Evolutionary conservation across 2,888 invertebrate genomes (phyloP).

Genomic region (Ypsolopha sequella): DNA sequence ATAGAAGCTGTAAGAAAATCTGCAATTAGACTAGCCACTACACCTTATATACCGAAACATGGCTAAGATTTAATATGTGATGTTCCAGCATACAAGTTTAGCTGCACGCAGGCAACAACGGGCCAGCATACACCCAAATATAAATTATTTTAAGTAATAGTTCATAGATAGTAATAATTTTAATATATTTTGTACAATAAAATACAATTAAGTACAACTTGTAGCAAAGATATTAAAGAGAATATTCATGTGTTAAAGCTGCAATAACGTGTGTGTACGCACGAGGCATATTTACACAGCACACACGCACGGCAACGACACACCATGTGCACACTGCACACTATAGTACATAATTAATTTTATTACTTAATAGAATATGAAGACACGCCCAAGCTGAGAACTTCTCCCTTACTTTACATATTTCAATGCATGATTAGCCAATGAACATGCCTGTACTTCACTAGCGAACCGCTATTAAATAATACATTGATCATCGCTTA

Average conservation of each 20-base stretch:
- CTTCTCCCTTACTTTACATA: slow-evolving; percentile 58
- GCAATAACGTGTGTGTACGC: slow-evolving; percentile 69
- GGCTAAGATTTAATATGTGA: slow-evolving; percentile 63
- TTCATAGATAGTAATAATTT: slow-evolving; percentile 65
- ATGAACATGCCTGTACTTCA: slow-evolving; percentile 65
- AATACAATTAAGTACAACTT: slow-evolving; percentile 78
- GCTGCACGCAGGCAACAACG: slow-evolving; percentile 64
- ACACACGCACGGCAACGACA: slow-evolving; percentile 65
- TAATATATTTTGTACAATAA: slow-evolving; percentile 80
- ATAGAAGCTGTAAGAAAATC: slow-evolving; percentile 71
- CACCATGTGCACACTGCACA: slow-evolving; percentile 41
- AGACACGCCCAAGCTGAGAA: slow-evolving; percentile 69
- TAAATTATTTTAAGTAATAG: slow-evolving; percentile 63
- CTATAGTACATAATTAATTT: slow-evolving; percentile 65
- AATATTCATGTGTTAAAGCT: slow-evolving; percentile 70
- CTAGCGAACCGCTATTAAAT: slow-evolving; percentile 68
- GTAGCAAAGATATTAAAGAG: slow-evolving; percentile 76
- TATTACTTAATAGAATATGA: slow-evolving; percentile 68
- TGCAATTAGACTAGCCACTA: slow-evolving; percentile 69
- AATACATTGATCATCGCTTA: slow-evolving; percentile 68
- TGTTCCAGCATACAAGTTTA: slow-evolving; percentile 69
- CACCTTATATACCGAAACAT: slow-evolving; percentile 68
- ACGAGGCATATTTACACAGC: slow-evolving; percentile 69
- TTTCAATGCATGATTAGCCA: slow-evolving; percentile 72
- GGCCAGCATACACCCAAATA: slow-evolving; percentile 68